phyloP scores from a whole-genome alignment of 2,797 vertebrate genomes.

The Pampus argenteus region DNA sequence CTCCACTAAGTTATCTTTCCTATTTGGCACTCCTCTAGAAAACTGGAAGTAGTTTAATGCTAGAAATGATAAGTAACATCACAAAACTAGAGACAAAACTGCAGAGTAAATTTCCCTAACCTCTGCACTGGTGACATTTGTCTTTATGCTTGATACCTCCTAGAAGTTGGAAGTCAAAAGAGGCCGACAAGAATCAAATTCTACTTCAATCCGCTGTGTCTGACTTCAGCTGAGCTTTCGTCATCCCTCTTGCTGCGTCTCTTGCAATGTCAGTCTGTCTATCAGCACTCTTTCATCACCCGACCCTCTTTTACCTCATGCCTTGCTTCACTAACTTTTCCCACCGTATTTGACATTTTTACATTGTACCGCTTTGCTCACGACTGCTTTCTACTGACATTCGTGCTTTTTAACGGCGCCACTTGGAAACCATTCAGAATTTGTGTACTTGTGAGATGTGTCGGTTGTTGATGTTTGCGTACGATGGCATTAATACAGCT shows the following conservation, averaged over 20 bases:
- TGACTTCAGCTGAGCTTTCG: conserved; percentile 66
- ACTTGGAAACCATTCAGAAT: conserved; percentile 6
- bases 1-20: conserved; percentile 23
- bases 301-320: conserved; percentile 51
- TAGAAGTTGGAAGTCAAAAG: conserved; percentile 50
- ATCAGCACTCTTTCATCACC: conserved; percentile 62
- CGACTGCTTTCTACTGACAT: conserved; percentile 42
- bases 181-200: conserved; percentile 51
- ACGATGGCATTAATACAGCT: not conserved
- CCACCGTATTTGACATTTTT: conserved; percentile 49
- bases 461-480: conserved; percentile 7
- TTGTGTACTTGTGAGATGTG: conserved; percentile 12
- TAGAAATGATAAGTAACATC: conserved; percentile 22
- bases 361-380: conserved; percentile 44
- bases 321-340: conserved; percentile 55
- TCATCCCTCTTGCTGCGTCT: conserved; percentile 56
- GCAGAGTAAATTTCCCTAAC: conserved; percentile 6
- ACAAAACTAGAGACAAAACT: conserved; percentile 22
- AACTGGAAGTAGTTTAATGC: not conserved
- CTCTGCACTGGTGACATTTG: conserved; percentile 37
- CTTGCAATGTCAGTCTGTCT: conserved; percentile 54
- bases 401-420: conserved; percentile 5
- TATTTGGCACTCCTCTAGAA: not conserved
- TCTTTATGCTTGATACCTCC: conserved; percentile 41
- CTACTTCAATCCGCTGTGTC: conserved; percentile 32